These are phyloP conservation scores for Drosophila trapezifrons DNA, from an alignment of 1,140 invertebrate genomes.

Conservation along the genomic window DNA sequence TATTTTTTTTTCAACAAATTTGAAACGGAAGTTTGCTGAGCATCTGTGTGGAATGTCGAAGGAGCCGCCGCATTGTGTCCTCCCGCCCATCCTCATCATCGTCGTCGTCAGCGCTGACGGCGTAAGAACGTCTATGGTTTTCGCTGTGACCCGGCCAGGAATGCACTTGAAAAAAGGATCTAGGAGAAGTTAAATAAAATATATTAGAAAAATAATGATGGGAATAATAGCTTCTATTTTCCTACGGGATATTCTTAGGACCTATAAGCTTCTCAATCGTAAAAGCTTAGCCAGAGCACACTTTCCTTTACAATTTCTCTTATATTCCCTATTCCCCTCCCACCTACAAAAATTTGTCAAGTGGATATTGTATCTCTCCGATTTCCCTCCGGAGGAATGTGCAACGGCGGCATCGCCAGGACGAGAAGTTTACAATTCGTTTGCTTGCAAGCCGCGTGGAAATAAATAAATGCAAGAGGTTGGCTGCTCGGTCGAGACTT, in stretches of 20 bases:
- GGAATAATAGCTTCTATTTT: neutral
- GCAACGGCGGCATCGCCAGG: constrained; percentile 27
- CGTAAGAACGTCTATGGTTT: constrained; percentile 27
- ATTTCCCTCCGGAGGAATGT: constrained; percentile 36
- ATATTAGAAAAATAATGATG: neutral
- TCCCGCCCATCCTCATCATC: constrained; percentile 35
- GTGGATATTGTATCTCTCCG: neutral
- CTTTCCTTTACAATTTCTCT: neutral
- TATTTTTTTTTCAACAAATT: constrained; percentile 52
- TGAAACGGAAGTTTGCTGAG: constrained; percentile 65
- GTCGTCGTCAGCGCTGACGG: constrained; percentile 29
- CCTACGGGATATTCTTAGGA: too few species aligned
- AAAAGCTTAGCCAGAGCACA: neutral
- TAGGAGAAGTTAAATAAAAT: neutral
- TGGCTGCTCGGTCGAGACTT: constrained; percentile 37
- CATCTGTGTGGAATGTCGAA: constrained; percentile 17
- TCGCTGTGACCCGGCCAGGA: neutral
- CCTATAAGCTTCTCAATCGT: too few species aligned
- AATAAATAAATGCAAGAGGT: constrained; percentile 55
- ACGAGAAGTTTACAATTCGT: constrained; percentile 55
- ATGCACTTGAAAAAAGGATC: constrained; percentile 19
- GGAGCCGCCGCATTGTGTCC: constrained; percentile 22
- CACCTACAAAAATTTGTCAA: constrained; percentile 1
- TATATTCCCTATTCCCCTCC: neutral
- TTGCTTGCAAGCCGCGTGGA: constrained; percentile 37